Percentiles rank a stretch among this genome's conserved stretches.
Evolutionary conservation across 2,888 invertebrate genomes (phyloP).

Genomic region (Oligia latruncula): DNA sequence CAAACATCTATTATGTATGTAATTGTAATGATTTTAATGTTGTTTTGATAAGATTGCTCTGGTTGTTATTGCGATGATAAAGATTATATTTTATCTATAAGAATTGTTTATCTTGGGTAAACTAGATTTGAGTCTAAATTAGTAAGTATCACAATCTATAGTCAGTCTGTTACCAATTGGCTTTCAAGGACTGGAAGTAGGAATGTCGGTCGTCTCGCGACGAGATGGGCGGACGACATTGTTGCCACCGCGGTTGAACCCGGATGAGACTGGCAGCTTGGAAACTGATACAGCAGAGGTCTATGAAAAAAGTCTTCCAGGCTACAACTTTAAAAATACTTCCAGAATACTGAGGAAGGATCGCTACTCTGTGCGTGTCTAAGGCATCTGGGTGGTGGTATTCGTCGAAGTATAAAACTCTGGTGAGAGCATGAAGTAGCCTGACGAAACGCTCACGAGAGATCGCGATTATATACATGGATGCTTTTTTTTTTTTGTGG

Average conservation of each 20-base stretch:
- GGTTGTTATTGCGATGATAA: slow-evolving; percentile 38
- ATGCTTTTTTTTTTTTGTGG: too few relatives aligned
- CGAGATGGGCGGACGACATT: not conserved
- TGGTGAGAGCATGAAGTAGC: not conserved
- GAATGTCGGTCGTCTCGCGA: not conserved
- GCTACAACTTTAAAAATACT: not conserved
- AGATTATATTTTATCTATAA: slow-evolving; percentile 30
- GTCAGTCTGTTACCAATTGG: not conserved
- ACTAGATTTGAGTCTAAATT: slow-evolving; percentile 10
- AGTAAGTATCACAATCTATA: not conserved
- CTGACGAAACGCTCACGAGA: not conserved
- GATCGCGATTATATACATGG: too few relatives aligned
- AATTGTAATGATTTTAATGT: slow-evolving; percentile 48
- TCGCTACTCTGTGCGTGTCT: not conserved
- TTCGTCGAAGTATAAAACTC: too few relatives aligned
- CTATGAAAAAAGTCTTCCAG: too few relatives aligned
- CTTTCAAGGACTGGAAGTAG: not conserved
- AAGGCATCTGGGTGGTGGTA: not conserved
- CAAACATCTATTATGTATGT: slow-evolving; percentile 51
- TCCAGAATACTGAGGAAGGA: not conserved
- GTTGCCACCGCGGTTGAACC: not conserved
- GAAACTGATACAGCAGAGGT: too few relatives aligned
- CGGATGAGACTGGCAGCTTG: not conserved
- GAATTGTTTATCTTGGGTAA: not conserved
- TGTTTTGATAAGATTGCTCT: slow-evolving; percentile 20